These are phyloP conservation scores for Pandemis heparana DNA, from an alignment of 2,888 invertebrate species.

Conservation along the genomic window DNA sequence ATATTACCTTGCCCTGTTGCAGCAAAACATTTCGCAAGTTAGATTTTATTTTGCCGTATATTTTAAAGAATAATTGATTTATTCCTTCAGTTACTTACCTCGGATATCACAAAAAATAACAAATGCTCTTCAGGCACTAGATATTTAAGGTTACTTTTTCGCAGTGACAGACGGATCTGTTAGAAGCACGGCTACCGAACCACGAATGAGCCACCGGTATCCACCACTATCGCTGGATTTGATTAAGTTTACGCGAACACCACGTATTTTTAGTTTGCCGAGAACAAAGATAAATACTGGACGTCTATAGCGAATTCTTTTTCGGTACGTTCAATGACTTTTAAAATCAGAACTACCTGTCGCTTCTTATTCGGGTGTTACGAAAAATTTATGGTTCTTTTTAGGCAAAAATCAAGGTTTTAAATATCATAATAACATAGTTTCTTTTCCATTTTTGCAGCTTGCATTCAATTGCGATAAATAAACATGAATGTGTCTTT, in stretches of 20 bases:
- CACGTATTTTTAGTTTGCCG: slow-evolving; percentile 69
- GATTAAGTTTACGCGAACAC: slow-evolving; percentile 65
- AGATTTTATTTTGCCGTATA: background rate
- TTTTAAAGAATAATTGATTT: background rate
- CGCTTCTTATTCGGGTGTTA: background rate
- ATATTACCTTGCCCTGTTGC: background rate
- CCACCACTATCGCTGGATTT: slow-evolving; percentile 60
- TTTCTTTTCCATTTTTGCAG: too few species aligned
- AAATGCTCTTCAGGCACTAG: background rate
- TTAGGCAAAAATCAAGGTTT: background rate
- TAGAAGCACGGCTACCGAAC: slow-evolving; percentile 63
- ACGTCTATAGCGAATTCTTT: slow-evolving; percentile 20
- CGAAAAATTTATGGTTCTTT: background rate
- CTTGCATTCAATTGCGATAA: too few species aligned
- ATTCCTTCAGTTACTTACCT: background rate
- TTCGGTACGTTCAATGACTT: slow-evolving; percentile 34
- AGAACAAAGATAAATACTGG: slow-evolving; percentile 61
- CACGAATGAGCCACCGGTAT: slow-evolving; percentile 63
- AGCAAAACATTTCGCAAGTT: background rate
- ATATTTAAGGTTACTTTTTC: background rate
- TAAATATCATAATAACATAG: background rate
- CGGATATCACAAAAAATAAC: background rate
- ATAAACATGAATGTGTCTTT: too few species aligned
- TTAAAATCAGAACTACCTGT: slow-evolving; percentile 13
- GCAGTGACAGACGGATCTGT: slow-evolving; percentile 43